Base-by-base conservation (phyloP, 2,113 vertebrate genomes). In the Tapirus terrestris region DNA sequence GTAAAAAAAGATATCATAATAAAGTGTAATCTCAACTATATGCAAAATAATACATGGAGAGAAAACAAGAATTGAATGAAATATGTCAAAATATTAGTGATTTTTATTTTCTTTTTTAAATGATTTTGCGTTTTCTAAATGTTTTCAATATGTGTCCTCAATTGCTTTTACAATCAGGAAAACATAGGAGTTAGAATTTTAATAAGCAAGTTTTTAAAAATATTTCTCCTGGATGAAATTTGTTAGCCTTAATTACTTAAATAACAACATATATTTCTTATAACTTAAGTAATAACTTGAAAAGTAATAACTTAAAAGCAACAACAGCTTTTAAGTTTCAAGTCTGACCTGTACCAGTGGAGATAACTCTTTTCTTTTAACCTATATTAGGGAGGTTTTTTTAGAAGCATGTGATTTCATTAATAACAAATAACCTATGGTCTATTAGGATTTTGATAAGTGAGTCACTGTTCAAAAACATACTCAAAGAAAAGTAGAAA, bases 171-270 rank as follows among this genome's bases (percentile, higher is more conserved):
- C 31, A 81, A 60, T 61, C 45, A 65, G 48, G 92, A 45, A 88
- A 77, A 56, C 1, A n/a, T 68, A 61, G 48, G 23, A 73, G 29
- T 83, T 45, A 8, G 25, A 58, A 92, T 85, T 95, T 95, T 92
- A 67, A 53, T 83, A 68, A 87, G 48, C 48, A 87, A 33, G 14
- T 60, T 95, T 95, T 88, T 29, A 67, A 87, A 87, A 73, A 89
- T 4, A 48, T 95, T 87, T 94, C 27, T 87, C n/a, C 48, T 75
- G 33, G 31, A 51, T 36, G 73, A 82, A 97, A 80, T 75, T 36
- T 80, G n/a, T 94, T 96, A 77, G 27, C 56, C 67, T 89, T 79
- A 58, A 93, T 89, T 8, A 68, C 36, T 87, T 96, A 60, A 89
- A 23, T 75, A 81, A 60, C 36, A 89, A 61, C 31, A 18, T 80